These are phyloP conservation scores for Esox masquinongy DNA, from an alignment of 2,797 vertebrate genomes.

Conservation along the genomic window DNA sequence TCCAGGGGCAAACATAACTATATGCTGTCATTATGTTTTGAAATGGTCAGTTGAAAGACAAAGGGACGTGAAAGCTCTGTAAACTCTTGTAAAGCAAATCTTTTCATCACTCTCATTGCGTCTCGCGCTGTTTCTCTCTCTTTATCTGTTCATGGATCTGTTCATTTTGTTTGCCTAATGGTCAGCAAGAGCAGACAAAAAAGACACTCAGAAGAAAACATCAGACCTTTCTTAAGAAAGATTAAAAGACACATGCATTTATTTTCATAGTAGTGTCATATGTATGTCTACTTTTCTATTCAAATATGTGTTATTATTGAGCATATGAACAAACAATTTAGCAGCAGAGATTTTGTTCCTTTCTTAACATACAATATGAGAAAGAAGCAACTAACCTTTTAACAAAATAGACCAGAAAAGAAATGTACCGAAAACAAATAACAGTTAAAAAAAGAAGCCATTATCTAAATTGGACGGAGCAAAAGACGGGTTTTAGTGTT, in stretches of 20 bases:
- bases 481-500: no score
- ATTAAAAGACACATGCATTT: no score
- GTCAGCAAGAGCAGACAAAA: background rate
- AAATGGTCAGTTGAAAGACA: constrained; percentile 58
- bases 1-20: constrained; percentile 22
- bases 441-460: no score
- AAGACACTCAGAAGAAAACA: background rate
- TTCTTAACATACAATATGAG: no score
- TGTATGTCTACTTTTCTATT: background rate
- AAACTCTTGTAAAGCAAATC: constrained; percentile 47
- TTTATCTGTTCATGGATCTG: background rate
- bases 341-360: no score
- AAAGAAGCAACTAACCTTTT: no score
- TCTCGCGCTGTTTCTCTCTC: constrained; percentile 30
- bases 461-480: no score
- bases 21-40: constrained; percentile 56
- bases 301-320: no score
- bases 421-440: no score
- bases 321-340: no score
- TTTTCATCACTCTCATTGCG: constrained; percentile 61
- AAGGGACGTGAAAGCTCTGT: constrained; percentile 43
- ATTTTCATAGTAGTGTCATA: background rate
- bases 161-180: background rate
- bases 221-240: background rate
- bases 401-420: no score